Base-by-base conservation (phyloP, 1,140 invertebrate species). In the Oreohelix idahoensis region DNA sequence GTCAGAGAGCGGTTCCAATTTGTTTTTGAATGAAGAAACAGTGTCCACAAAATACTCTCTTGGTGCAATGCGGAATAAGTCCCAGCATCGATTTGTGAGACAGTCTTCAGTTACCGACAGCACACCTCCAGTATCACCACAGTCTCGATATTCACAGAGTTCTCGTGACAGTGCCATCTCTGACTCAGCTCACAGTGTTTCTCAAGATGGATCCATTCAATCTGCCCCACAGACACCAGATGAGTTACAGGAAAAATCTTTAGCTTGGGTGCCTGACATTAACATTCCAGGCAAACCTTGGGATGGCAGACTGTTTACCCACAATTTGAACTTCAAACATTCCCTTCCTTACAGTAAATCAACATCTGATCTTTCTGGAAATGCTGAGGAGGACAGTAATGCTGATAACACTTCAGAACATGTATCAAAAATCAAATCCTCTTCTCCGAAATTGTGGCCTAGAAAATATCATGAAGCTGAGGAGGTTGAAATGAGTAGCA, bases 1-100 rank as follows among this genome's bases (percentile, higher is more conserved):
- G 82, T 89, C 89, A 69, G 82, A 86, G 73, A 89, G 88, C 84
- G 90, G 90, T 80, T 83, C 87, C 80, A 86, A 90, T 78, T 84
- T 90, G 66, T 89, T 86, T 79, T 84, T 89, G 39, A 86, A 89
- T 63, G 85, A 88, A 51, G 85, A 88, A 38, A 63, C 51, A 49
- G 26, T 81, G 15, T 42, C 79, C 32, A 58, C 66, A n/a, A 79
- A 79, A 63, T 84, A 49, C 36, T 80, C 66, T 17, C 20, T 66
- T 29, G 29, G 23, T 5, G 15, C 58, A 58, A n/a, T n/a, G 23
- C 17, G 11, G 49, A 20, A 8, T 32, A 17, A 49, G 32, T 75
- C 79, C 4, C 36, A 73, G 23, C 71, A 23, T n/a, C 17, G 58
- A 38, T n/a, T 38, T 42, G 51, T 79, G 17, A 42, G 83, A 35